Evolutionary conservation across 2,797 vertebrate species (phyloP), one percentile per base, ranked within the genome.

Genomic region (Eutrigla gurnardus): DNA sequence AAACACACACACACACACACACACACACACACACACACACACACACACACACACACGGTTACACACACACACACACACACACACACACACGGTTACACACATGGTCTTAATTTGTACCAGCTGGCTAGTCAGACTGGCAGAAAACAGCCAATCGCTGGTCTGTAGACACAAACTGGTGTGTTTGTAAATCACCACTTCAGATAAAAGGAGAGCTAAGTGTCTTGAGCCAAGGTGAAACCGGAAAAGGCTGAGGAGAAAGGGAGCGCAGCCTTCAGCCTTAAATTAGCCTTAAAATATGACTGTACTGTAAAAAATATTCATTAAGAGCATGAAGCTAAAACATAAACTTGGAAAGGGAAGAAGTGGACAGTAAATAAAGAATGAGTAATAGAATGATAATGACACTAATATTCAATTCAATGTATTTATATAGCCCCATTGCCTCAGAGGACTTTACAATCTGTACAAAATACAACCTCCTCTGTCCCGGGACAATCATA

Each of bases 251-350:
- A 81, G 65, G 73, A 81, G 70, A 83, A 85, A 75, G 75, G 57
- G 58, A 86, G 79, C 65, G 68, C 67, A 75, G 81, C 78, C 73
- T 77, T 89, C 85, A 84, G 71, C 75, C 65, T 75, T 63, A 25
- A 25, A 82, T 80, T 88, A 77, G 53, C 83, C 95, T 17, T 63
- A 71, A 87, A 89, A 95, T 95, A 91, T 96, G 96, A 93, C 95
- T 94, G 73, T 95, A 96, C 47, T 95, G 96, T 55, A 96, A 93
- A 96, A 25, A 97, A 96, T 84, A 93, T 67, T 68, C 94, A 76
- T 95, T 95, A 65, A 61, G 65, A 61, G 63, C 55, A 71, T 68
- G 60, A 84, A 78, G 64, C 14, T 25, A 73, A 73, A 67, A 73
- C 66, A 71, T 69, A 75, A 71, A 78, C 62, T 65, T 57, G n/a